Conservation (phyloP, 2,797 vertebrate genomes). For the Enteromius mattozi region DNA sequence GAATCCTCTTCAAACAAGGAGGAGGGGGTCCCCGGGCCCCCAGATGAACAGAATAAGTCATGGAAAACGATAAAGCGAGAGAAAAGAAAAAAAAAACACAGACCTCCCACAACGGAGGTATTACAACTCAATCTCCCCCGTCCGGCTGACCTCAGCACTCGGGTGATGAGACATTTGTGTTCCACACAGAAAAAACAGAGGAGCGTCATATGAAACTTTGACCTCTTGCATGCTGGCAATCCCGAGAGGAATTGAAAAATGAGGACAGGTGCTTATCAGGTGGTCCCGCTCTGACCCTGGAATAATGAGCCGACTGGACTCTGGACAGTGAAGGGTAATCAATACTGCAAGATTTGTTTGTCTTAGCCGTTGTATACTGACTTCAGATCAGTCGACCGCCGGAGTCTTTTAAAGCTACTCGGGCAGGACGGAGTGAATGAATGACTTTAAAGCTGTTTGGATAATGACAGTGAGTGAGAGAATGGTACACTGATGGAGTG, state of each 20-base stretch:
- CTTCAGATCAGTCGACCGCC: constrained; percentile 63
- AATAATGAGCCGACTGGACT: constrained; percentile 33
- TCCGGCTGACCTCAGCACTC: constrained; percentile 65
- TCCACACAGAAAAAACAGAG: constrained; percentile 41
- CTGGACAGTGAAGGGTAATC: constrained; percentile 56
- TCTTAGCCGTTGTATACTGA: constrained; percentile 57
- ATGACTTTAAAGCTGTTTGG: constrained; percentile 79
- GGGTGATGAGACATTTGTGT: constrained; percentile 69
- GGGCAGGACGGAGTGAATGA: constrained; percentile 70
- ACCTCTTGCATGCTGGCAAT: constrained; percentile 50
- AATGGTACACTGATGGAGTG: constrained; percentile 21
- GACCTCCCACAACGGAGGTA: constrained; percentile 70
- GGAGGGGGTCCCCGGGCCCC: not conserved
- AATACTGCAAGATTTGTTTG: constrained; percentile 54
- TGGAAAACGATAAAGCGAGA: constrained; percentile 19
- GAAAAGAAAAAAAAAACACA: constrained; percentile 32
- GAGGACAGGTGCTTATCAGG: constrained; percentile 61
- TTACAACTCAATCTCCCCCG: constrained; percentile 67
- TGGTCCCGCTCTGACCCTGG: constrained; percentile 45
- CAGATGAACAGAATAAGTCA: constrained; percentile 40
- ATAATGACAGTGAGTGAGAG: constrained; percentile 70
- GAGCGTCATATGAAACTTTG: constrained; percentile 52
- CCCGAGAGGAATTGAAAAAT: constrained; percentile 60
- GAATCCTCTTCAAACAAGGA: constrained; percentile 51
- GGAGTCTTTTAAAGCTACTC: constrained; percentile 76